Evolutionary conservation across 2,888 invertebrate genomes (phyloP).

Genomic region (Leptinotarsa peninsularis): DNA sequence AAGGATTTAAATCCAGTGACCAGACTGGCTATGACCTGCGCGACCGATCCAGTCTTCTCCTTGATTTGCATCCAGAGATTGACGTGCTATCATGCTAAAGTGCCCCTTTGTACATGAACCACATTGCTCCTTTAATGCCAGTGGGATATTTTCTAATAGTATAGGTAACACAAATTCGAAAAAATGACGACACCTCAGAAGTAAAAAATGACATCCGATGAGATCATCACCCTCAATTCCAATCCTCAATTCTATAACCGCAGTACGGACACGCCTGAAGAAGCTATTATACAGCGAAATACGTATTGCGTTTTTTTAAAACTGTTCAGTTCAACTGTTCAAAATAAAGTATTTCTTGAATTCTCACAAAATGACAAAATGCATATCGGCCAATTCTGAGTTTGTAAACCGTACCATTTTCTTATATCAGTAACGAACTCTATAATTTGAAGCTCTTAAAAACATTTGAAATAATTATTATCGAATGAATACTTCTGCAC

Average conservation of each 20-base stretch:
- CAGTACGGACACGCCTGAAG: no score
- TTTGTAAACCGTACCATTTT: neutral
- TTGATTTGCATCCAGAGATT: constrained; percentile 24
- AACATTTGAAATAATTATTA: neutral
- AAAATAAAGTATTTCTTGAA: neutral
- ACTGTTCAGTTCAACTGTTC: neutral
- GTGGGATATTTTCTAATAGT: constrained; percentile 30
- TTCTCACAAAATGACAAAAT: neutral
- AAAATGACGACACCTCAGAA: neutral
- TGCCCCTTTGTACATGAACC: constrained; percentile 18
- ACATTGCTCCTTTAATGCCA: constrained; percentile 29
- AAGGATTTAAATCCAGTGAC: neutral
- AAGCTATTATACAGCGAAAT: neutral
- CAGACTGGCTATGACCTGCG: constrained; percentile 6
- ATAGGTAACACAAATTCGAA: constrained; percentile 27
- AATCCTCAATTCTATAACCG: no score
- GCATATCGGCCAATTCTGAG: neutral
- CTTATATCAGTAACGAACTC: neutral
- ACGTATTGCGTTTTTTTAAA: no score
- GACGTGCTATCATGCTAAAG: constrained; percentile 29
- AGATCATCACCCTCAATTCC: no score
- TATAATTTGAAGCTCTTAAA: neutral
- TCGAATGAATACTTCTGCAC: neutral
- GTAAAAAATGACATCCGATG: no score
- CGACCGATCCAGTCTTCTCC: constrained; percentile 25